Percentiles rank a stretch among this genome's conserved stretches.
These are phyloP conservation scores for Chromis chromis DNA, from an alignment of 2,797 vertebrate genomes.

Conservation along the genomic window DNA sequence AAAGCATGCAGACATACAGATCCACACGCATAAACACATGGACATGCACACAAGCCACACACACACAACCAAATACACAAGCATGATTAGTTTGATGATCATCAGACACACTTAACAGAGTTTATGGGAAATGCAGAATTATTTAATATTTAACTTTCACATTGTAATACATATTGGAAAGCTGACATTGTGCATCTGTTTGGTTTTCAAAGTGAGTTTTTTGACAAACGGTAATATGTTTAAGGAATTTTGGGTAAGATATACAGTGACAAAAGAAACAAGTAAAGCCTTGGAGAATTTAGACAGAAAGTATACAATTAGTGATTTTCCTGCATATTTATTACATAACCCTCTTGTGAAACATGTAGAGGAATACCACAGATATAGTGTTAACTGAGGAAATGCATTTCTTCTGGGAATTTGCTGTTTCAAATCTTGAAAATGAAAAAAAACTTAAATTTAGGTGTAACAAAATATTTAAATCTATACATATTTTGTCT, in stretches of 20 bases:
- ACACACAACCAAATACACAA: slow-evolving; percentile 23
- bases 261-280: slow-evolving; percentile 13
- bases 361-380: background rate
- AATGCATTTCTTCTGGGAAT: background rate
- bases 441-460: background rate
- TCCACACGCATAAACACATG: slow-evolving; percentile 30
- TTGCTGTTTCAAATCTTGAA: too few relatives aligned
- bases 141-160: background rate
- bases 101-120: slow-evolving; percentile 23
- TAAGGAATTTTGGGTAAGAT: slow-evolving; percentile 5
- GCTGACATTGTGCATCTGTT: background rate
- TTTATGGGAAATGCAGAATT: background rate
- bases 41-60: slow-evolving; percentile 36
- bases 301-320: background rate
- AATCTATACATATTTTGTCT: too few relatives aligned
- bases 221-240: slow-evolving; percentile 2
- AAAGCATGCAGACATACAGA: slow-evolving; percentile 39
- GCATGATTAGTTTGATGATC: slow-evolving; percentile 56
- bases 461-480: background rate
- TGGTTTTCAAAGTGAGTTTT: slow-evolving; percentile 2
- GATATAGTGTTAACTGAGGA: background rate
- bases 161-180: slow-evolving; percentile 8
- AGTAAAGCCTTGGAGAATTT: background rate
- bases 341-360: background rate
- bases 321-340: background rate